Base-by-base conservation (phyloP, 2,888 invertebrate genomes). In the Margaritifera margaritifera region DNA sequence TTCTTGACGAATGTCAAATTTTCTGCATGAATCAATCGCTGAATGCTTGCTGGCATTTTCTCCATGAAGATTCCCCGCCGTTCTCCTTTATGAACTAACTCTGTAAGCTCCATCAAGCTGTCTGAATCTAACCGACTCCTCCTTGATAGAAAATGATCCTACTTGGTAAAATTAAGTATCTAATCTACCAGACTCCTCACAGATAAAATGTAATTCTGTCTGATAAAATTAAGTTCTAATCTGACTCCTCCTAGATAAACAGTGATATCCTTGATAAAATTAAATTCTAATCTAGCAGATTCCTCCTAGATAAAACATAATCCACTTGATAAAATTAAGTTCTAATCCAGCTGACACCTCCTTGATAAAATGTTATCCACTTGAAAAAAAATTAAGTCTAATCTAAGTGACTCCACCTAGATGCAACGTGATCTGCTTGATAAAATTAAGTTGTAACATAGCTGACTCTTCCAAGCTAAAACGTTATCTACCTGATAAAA, bases 1-100 rank as follows among this genome's bases (percentile, higher is more conserved):
- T 91, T 90, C 74, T 90, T 90, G 79, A 90, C 87, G 74, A 91
- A 91, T 11, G 87, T 87, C 53, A 91, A 86, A 81, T 91, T 91
- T 79, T 90, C 90, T 54, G 90, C 89, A 62, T 89, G 88, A 52
- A 91, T 89, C 60, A 85, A 81, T 64, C 88, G 86, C 70, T 89
- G 89, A 51, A 91, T 88, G 60, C 85, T 78, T 31, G 89, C 87
- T 8, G 91, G 90, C 88, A 90, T 89, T 66, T 86, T 83, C 64
- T 88, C 89, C 59, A 86, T 81, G 74, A 91, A 91, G 20, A 91
- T 80, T 20, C 90, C 90, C 67, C 84, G 84, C 73, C 87, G 82
- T 74, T 91, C 91, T n/a, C 90, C 91, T 74, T 89, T 90, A 74
- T 91, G 90, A 15, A 91, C 90, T 27, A 91, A 82, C 71, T 91